phyloP scores from a whole-genome alignment of 37 sponge, comb jelly and placozoan genomes.

The Aphrocallistes beatrix region DNA sequence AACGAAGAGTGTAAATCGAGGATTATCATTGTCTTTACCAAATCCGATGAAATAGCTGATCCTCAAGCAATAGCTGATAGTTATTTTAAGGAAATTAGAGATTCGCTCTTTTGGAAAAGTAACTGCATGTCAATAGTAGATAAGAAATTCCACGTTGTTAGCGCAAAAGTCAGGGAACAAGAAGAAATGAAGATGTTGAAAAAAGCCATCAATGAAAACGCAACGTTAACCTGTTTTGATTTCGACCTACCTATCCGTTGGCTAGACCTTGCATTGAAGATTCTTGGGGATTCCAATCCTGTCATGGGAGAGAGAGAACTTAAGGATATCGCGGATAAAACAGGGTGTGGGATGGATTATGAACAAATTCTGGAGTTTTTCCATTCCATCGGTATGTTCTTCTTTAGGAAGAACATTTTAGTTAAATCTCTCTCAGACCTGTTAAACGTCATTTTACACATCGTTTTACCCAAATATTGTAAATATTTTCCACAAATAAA shows the following conservation, averaged over 20 bases:
- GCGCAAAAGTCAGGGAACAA: neutral
- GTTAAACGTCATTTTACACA: neutral
- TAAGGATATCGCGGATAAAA: neutral
- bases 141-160: slow-evolving; percentile 2
- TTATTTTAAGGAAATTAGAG: neutral
- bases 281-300: neutral
- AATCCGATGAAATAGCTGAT: neutral
- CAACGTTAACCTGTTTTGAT: neutral
- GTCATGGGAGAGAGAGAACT: neutral
- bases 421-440: neutral
- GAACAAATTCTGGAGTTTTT: neutral
- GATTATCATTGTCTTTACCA: neutral
- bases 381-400: slow-evolving; percentile 8
- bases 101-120: neutral
- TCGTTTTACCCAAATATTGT: neutral
- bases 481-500: neutral
- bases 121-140: neutral
- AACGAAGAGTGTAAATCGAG: neutral
- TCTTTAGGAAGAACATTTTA: neutral
- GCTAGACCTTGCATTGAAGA: slow-evolving; percentile 11
- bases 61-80: neutral
- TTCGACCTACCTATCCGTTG: neutral
- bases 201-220: neutral
- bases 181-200: neutral
- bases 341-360: neutral